phyloP scores from a whole-genome alignment of 2,113 vertebrate genomes.

The Elgaria multicarinata region DNA sequence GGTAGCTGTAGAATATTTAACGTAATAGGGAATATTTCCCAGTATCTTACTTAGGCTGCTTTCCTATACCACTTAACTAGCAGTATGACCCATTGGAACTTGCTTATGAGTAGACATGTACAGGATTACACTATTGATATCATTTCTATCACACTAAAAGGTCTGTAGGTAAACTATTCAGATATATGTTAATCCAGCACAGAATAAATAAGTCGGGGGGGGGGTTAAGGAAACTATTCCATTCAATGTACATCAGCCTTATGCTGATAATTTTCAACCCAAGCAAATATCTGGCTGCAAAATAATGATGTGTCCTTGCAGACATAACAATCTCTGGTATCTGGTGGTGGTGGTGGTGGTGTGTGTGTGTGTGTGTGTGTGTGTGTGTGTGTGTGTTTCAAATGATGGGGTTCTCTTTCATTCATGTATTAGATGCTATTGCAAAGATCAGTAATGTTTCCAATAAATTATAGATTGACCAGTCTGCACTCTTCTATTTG shows the following conservation, averaged over 20 bases:
- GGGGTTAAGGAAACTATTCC: slow-evolving; percentile 15
- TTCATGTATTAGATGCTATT: slow-evolving; percentile 65
- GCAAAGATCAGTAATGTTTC: slow-evolving; percentile 74
- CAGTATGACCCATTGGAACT: too few relatives aligned
- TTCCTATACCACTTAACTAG: too few relatives aligned
- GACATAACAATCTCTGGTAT: slow-evolving; percentile 67
- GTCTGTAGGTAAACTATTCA: background rate
- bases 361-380: too few relatives aligned
- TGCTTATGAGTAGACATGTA: too few relatives aligned
- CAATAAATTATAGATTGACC: slow-evolving; percentile 80
- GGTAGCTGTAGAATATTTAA: slow-evolving; percentile 53
- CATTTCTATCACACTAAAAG: slow-evolving; percentile 10
- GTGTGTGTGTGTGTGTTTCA: too few relatives aligned
- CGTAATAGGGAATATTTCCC: slow-evolving; percentile 38
- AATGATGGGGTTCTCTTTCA: slow-evolving; percentile 76
- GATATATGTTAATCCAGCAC: slow-evolving; percentile 7
- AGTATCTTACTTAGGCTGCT: slow-evolving; percentile 35
- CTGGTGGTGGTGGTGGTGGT: too few relatives aligned
- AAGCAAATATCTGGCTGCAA: slow-evolving; percentile 58
- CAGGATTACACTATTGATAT: slow-evolving; percentile 15
- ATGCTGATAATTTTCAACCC: slow-evolving; percentile 60
- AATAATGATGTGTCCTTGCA: slow-evolving; percentile 45
- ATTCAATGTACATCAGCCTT: slow-evolving; percentile 48
- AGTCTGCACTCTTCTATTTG: slow-evolving; percentile 64
- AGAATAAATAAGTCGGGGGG: slow-evolving; percentile 20